Base-by-base conservation (phyloP, 2,113 vertebrate species). In the Callaeas wilsoni region DNA sequence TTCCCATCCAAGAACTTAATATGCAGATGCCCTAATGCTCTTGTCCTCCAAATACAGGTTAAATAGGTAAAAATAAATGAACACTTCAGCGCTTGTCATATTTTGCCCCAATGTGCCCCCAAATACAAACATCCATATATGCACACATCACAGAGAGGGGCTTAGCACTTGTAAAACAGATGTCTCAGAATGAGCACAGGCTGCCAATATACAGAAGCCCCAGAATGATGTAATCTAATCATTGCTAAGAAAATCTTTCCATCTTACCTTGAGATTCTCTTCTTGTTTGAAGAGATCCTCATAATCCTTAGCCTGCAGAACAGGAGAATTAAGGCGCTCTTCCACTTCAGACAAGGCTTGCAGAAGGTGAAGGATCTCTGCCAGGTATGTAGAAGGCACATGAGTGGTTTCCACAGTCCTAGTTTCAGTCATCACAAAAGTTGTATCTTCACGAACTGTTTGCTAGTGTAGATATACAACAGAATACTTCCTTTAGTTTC, bases 231-330 rank as follows among this genome's bases (percentile, higher is more conserved):
- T 5, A 67, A 79, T 27, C 1, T 13, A 69, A 14, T 12, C 0
- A 4, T 3, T 16, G 13, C 12, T 23, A 85, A 73, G 42, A 65
- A 94, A 91, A 68, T 26, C 9, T 18, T 86, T 84, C 59, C 30
- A 6, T 84, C 98, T 98, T 98, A 99, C 99, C 99, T 99, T 98
- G 84, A 99, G 98, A 97, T 98, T 99, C 47, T 98, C 98, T 77
- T 99, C 99, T 92, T 99, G 99, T 95, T 98, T 99, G 84, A 98
- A 98, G 92, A 99, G 98, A 94, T 99, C 98, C 92, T 99, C 98
- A 96, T 92, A 99, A 41, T 98, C 98, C 63, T 98, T 98, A 47
- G 98, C 98, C 98, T 98, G 98, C 95, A 99, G 98, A 84, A 98
- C 98, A 25, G 99, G 98, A 91, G 99, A 98, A 97, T 98, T 99